Evolutionary conservation across 2,113 vertebrate genomes (phyloP).

Genomic region (Sorex araneus): DNA sequence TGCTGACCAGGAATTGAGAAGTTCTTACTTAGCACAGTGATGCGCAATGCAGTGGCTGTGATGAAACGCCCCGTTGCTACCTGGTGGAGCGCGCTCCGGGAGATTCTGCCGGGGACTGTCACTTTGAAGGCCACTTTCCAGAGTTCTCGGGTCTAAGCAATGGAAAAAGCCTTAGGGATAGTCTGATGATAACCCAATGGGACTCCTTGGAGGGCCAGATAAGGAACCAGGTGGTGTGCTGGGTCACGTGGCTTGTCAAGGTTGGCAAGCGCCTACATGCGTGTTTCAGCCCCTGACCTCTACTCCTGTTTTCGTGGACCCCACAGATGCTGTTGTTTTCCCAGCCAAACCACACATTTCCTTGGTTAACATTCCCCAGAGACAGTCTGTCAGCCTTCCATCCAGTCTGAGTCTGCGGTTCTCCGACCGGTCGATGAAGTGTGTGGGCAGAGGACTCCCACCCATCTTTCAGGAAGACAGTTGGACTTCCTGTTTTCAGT

Average conservation of each 20-base stretch:
- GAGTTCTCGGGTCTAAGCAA: not conserved
- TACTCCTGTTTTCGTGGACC: not conserved
- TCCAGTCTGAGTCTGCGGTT: not conserved
- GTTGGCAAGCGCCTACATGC: not conserved
- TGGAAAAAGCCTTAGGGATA: not conserved
- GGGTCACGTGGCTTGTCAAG: not conserved
- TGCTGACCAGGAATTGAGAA: too few relatives aligned
- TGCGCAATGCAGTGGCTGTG: too few relatives aligned
- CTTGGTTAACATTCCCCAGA: slow-evolving; percentile 46
- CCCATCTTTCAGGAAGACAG: slow-evolving; percentile 20
- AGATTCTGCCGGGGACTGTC: not conserved
- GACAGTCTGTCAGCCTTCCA: slow-evolving; percentile 56
- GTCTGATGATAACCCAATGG: too few relatives aligned
- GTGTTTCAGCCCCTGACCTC: slow-evolving; percentile 23
- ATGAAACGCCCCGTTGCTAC: not conserved
- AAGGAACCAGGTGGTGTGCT: not conserved
- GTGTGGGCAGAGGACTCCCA: slow-evolving; percentile 37
- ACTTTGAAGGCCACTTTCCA: not conserved
- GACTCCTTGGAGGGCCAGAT: too few relatives aligned
- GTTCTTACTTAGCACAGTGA: too few relatives aligned
- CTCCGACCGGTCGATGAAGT: slow-evolving; percentile 6
- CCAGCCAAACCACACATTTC: not conserved
- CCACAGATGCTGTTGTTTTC: not conserved
- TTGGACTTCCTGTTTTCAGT: slow-evolving; percentile 12
- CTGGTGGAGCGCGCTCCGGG: not conserved